phyloP scores from a whole-genome alignment of 2,113 vertebrate genomes.

The Bos javanicus region DNA sequence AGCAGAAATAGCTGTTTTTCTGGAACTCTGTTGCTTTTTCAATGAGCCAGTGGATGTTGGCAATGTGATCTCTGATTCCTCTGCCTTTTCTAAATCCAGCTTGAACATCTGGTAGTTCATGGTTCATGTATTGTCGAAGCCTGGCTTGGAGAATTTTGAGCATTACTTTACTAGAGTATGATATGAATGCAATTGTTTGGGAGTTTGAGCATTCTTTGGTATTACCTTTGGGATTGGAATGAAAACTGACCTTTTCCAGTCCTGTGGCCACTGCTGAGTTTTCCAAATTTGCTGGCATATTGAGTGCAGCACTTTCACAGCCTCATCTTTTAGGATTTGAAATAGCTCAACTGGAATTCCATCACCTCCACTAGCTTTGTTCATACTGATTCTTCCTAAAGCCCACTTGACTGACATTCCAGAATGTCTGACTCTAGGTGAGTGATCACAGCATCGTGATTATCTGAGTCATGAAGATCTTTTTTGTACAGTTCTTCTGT shows the following conservation, averaged over 20 bases:
- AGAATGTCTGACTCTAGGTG: background rate
- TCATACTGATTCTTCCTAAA: background rate
- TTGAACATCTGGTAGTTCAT: background rate
- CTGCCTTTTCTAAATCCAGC: background rate
- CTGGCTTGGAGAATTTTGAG: background rate
- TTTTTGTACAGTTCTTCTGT: background rate
- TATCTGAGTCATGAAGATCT: background rate
- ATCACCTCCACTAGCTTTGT: background rate
- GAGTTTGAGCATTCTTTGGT: background rate
- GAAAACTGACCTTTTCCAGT: background rate
- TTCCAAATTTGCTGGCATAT: background rate
- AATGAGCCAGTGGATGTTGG: background rate
- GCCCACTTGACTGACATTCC: background rate
- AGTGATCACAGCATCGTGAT: background rate
- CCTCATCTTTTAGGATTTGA: background rate
- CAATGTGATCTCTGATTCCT: background rate
- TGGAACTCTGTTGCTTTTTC: background rate
- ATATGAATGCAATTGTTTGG: background rate
- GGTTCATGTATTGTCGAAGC: background rate
- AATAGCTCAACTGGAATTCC: background rate
- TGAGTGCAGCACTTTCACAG: background rate
- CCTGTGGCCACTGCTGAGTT: background rate
- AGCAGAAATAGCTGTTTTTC: background rate
- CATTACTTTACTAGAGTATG: background rate
- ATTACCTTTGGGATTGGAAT: background rate